Percentiles rank a stretch among this genome's conserved stretches.
These are phyloP conservation scores for Dolichallabes microphthalmus DNA, from an alignment of 2,113 vertebrate genomes.

Conservation along the genomic window DNA sequence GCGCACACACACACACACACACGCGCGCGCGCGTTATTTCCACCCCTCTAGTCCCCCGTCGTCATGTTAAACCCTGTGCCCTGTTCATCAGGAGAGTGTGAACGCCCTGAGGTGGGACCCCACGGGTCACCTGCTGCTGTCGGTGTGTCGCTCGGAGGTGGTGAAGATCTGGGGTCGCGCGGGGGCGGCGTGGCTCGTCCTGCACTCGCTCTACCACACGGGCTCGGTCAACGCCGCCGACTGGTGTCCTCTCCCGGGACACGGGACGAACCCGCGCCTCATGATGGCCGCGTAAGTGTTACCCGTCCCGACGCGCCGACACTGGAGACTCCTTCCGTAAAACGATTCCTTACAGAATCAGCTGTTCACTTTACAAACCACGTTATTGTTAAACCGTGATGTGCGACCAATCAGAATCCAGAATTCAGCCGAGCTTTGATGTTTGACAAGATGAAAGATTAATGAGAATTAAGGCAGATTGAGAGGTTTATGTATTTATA, in stretches of 20 bases:
- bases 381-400: background rate
- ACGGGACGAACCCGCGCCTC: conserved; percentile 68
- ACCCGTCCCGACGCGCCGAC: background rate
- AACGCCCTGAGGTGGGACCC: conserved; percentile 75
- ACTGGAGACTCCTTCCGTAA: too few species aligned
- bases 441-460: background rate
- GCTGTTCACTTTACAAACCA: background rate
- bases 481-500: background rate
- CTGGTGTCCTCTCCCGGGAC: conserved; percentile 75
- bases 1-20: conserved; percentile 25
- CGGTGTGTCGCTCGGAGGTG: conserved; percentile 70
- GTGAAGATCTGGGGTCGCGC: conserved; percentile 71
- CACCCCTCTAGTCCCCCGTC: background rate
- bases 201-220: conserved; percentile 72
- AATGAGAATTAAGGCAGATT: background rate
- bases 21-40: background rate
- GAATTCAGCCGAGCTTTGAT: background rate
- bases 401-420: background rate
- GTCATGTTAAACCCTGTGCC: background rate
- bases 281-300: conserved; percentile 76
- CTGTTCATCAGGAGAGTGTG: conserved; percentile 66
- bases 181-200: conserved; percentile 66
- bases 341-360: background rate
- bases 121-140: conserved; percentile 75
- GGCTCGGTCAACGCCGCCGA: conserved; percentile 67